Evolutionary conservation across 2,888 invertebrate species (phyloP), one percentile per base, ranked within the genome.

Genomic region (Bibio marci): DNA sequence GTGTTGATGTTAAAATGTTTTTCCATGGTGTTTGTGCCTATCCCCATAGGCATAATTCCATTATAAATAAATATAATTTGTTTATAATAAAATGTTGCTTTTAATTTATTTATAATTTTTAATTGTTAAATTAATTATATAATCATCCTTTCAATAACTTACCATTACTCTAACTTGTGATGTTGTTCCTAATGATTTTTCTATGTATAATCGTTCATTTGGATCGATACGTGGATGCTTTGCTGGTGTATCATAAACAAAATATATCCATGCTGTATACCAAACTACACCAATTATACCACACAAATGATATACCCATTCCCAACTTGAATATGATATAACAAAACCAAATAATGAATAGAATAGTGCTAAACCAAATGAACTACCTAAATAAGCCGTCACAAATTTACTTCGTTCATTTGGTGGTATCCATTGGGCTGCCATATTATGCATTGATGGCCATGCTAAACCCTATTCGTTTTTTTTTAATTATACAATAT

Each of bases 371-470:
- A 71, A 70, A 8, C 76, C 77, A 2, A 77, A 65, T 0, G 76
- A 76, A 52, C 76, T 74, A n/a, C 73, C 73, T 45, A 73, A 52
- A 49, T 73, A 73, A 31, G 74, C 66, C 25, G 72, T 73, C 3
- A 76, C 70, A 45, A 75, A 75, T 57, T 73, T 76, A 49, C 80
- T 77, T 39, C 83, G 67, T 54, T 87, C 86, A 45, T 78, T 67
- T 1, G 80, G 78, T 12, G 85, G 85, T 38, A 85, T 80, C 86
- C 86, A 86, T 48, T 73, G 70, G 0, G 80, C 79, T 44, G 80
- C 77, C 65, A 86, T 66, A 18, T 76, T 66, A 54, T 83, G 80
- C 78, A 82, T 80, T 3, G 80, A 71, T 3, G 83, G 83, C 71
- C 80, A 82, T 4, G 72, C 64, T 18, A 75, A 66, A 4, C 75